Evolutionary conservation across 2,797 vertebrate genomes (phyloP), one percentile per base, ranked within the genome.

Genomic region (Rhincodon typus): DNA sequence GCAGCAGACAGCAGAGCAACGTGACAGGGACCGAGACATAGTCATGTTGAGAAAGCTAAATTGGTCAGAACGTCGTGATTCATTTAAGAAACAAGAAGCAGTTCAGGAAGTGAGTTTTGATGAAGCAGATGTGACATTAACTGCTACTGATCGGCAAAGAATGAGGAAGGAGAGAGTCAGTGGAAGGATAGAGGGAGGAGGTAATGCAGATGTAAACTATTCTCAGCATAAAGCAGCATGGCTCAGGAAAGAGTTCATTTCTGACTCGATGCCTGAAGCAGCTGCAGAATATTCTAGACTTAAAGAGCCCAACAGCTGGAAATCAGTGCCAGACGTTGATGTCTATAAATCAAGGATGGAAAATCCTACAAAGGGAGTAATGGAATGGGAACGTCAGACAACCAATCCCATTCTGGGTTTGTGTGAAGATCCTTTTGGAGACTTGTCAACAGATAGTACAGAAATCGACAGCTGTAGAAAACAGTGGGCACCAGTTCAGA

Each of bases 81-180:
- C 99, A 90, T 99, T 99, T 96, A 99, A 99, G 97, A 99, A 99
- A 96, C 99, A 99, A 96, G 99, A 99, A 96, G 99, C 99, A 0
- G 99, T 99, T 67, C 99, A 99, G 97, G 99, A 99, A 97, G 99
- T 99, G 96, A 99, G 99, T 97, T 99, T 99, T 0, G 99, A 99
- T 0, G 99, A 99, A 96, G 98, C 98, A 0, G 98, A 99, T 90
- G 97, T 98, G 96, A 98, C 98, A 96, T 91, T 95, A 34, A 53
- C 96, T 95, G 1, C 91, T 96, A 0, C 95, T 95, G 0, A 21
- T 84, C 0, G 96, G 97, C 46, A 97, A 97, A 0, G 15, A 95
- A 0, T 1, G 3, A 91, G 77, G 96, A 96, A 46, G 91, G 96
- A 0, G 96, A 25, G 69, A 88, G 6, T 19, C 42, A 12, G 57